Evolutionary conservation across 2,888 invertebrate species (phyloP), one percentile per base, ranked within the genome.

Genomic region (Polydrusus cervinus): DNA sequence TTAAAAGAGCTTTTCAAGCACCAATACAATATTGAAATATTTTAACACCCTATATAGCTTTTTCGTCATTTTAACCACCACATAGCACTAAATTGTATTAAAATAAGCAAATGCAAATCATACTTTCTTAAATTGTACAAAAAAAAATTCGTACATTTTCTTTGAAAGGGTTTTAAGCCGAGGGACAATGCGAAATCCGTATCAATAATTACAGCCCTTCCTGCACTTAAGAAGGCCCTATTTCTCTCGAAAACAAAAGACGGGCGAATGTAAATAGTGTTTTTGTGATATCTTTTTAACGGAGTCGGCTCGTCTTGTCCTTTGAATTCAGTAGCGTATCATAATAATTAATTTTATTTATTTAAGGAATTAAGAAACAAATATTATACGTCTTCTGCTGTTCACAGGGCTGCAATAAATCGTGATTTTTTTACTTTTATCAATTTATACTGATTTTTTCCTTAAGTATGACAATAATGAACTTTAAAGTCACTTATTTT

Each of bases 231-330:
- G 67, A 25, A 60, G 70, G 76, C 73, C 61, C 71, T 72, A 76
- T 76, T 72, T 72, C 73, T 70, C 76, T 61, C 57, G 60, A 69
- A 84, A 84, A 86, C 84, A 86, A 85, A 85, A 85, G 85, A 82
- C 82, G 83, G 81, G 84, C 84, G 86, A 86, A 87, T 87, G 86
- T 86, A 87, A 87, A 87, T 87, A 86, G 86, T 84, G 87, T 87
- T 87, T 87, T 87, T 87, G 87, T 86, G 86, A 86, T 87, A 87
- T 87, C 87, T 87, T 87, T 87, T 87, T 87, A 87, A 87, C 85
- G 86, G 13, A 77, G 75, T 75, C 76, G 45, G 49, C 66, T 71
- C 80, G 47, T 79, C 53, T 47, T 60, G 60, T 73, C 61, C 43
- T 67, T 62, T 45, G 25, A n/a, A 8, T 1, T 7, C 74, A 74